Evolutionary conservation across 2,797 vertebrate genomes (phyloP), one percentile per base, ranked within the genome.

Genomic region (Rhinella marina): DNA sequence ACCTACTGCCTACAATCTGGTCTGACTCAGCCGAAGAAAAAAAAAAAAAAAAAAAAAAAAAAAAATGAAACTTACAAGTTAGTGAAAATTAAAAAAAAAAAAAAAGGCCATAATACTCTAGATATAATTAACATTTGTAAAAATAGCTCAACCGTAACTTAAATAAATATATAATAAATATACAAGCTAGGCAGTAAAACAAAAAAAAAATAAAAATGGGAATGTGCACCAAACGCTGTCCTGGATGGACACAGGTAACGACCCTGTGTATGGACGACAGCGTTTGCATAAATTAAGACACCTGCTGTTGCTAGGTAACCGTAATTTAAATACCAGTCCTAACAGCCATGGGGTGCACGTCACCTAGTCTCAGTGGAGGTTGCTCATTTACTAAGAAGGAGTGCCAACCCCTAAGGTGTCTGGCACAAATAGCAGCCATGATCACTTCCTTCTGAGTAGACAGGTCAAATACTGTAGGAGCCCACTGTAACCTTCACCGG

Each of bases 111-210:
- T 92, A 93, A 95, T 88, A 93, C 81, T 62, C 91, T 93, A 95
- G 92, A 92, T 93, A 93, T 92, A 92, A 91, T 93, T 93, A 95
- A 95, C 92, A 93, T 94, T 94, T 95, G 95, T 94, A 96, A 96
- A 96, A 96, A 96, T 95, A 95, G 92, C 94, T 93, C 41, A 87
- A 93, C 93, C 75, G 75, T 81, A 94, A 92, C 94, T 95, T 93
- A 95, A 96, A 96, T 96, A 96, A 96, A 96, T 96, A 96, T 83
- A 91, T 95, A 96, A 96, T 96, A 96, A 96, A 96, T 96, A 96
- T 66, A 92, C 91, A 94, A 41, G 64, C 93, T 90, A 93, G 94
- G 94, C 94, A 92, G 93, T 93, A 93, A 91, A 6, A 41, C 41
- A 92, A 92, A 89, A 73, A 57, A 3, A 41, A 62, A 56, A 23